Evolutionary conservation across 1,140 invertebrate genomes (phyloP).

Genomic region (Calliphora vicina): DNA sequence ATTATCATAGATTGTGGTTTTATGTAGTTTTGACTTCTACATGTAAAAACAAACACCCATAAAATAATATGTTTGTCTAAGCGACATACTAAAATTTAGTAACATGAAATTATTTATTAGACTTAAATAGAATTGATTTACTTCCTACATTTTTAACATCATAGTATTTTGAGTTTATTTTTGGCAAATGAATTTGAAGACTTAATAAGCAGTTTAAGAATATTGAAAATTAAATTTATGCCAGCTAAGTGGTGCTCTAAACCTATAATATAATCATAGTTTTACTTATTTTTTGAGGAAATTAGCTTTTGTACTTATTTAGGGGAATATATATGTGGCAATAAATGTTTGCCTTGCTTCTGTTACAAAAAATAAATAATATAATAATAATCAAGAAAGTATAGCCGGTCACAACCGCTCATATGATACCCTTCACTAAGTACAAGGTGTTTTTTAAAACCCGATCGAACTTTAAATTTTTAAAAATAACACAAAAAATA

Average conservation of each 20-base stretch:
- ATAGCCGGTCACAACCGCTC: too few relatives aligned
- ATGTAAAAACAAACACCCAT: neutral
- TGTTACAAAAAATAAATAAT: too few relatives aligned
- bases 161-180: neutral
- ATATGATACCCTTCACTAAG: too few relatives aligned
- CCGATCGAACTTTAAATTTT: too few relatives aligned
- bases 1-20: slow-evolving; percentile 32
- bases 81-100: neutral
- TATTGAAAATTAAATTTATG: slow-evolving; percentile 21
- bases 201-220: neutral
- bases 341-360: too few relatives aligned
- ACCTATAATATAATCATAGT: neutral
- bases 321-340: too few relatives aligned
- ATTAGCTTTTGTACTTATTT: neutral
- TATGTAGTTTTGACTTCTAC: neutral
- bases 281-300: neutral
- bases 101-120: neutral
- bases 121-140: neutral
- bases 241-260: neutral
- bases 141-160: neutral
- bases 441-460: too few relatives aligned
- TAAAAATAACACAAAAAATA: too few relatives aligned
- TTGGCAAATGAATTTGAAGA: neutral
- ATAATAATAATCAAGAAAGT: too few relatives aligned
- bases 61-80: neutral